phyloP scores from a whole-genome alignment of 2,113 vertebrate genomes.

The Aix galericulata region DNA sequence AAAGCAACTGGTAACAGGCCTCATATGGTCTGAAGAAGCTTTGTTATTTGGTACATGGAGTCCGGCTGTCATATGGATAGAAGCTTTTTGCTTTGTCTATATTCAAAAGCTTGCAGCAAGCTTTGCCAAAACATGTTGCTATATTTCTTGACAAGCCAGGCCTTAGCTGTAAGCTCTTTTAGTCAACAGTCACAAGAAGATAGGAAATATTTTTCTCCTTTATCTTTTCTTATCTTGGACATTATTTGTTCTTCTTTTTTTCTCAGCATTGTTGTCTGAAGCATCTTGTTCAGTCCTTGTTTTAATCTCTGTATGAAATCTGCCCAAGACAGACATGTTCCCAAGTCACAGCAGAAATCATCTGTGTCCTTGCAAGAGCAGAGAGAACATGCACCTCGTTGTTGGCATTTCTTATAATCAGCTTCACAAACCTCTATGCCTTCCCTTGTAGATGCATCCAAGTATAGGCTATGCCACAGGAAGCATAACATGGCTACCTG shows the following conservation, averaged over 20 bases:
- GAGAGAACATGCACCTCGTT: not conserved
- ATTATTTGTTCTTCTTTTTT: not conserved
- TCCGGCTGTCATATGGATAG: not conserved
- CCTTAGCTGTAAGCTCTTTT: slow-evolving; percentile 14
- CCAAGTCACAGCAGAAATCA: not conserved
- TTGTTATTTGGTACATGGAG: not conserved
- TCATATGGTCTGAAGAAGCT: not conserved
- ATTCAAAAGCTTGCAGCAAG: not conserved
- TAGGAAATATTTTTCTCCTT: not conserved
- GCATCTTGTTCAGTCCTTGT: not conserved
- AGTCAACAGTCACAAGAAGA: not conserved
- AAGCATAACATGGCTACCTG: not conserved
- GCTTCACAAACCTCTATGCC: not conserved
- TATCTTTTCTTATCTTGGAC: not conserved
- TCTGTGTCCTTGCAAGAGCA: not conserved
- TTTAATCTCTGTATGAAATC: not conserved
- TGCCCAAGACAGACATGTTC: not conserved
- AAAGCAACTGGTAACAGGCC: not conserved
- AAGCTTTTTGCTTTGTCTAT: not conserved
- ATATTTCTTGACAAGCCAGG: slow-evolving; percentile 1
- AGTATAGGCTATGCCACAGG: not conserved
- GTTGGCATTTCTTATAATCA: not conserved
- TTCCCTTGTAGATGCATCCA: fast-evolving
- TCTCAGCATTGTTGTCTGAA: not conserved
- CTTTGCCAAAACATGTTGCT: slow-evolving; percentile 7